Conservation (phyloP, 37 sponge, comb jelly and placozoan species). For the Theonella swinhoei region DNA sequence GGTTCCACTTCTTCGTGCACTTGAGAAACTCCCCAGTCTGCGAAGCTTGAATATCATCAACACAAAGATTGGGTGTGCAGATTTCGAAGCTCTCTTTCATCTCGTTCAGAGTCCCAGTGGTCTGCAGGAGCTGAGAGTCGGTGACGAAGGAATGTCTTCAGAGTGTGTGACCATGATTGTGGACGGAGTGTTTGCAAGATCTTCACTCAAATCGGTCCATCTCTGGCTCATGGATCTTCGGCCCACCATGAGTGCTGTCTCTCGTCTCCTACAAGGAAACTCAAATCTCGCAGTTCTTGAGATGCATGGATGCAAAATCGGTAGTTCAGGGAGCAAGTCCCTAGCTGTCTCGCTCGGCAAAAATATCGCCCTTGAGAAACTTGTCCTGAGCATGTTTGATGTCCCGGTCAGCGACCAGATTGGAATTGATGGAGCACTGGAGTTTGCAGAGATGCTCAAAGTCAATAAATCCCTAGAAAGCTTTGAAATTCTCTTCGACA, state of each 20-base stretch:
- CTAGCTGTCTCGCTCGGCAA: neutral
- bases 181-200: neutral
- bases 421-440: neutral
- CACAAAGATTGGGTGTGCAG: conserved; percentile 8
- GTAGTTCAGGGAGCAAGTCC: neutral
- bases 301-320: conserved; percentile 30
- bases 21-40: neutral
- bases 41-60: conserved; percentile 16
- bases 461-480: conserved; percentile 1
- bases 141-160: conserved; percentile 3
- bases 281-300: neutral
- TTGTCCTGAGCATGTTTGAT: conserved; percentile 36
- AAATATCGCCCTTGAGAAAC: conserved; percentile 8
- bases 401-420: conserved; percentile 9
- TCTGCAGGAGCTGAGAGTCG: neutral
- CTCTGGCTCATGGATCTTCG: conserved; percentile 11
- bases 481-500: conserved; percentile 21
- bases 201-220: conserved; percentile 1
- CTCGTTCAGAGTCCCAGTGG: neutral
- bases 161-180: neutral
- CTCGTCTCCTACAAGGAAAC: neutral
- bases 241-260: neutral
- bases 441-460: conserved; percentile 23
- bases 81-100: conserved; percentile 3
- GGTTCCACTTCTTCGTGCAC: conserved; percentile 1